A percentile compares a stretch with the other conserved stretches of the same genome.
These are phyloP conservation scores for Sabatieria punctata DNA, from an alignment of 2,888 invertebrate genomes.

Conservation along the genomic window DNA sequence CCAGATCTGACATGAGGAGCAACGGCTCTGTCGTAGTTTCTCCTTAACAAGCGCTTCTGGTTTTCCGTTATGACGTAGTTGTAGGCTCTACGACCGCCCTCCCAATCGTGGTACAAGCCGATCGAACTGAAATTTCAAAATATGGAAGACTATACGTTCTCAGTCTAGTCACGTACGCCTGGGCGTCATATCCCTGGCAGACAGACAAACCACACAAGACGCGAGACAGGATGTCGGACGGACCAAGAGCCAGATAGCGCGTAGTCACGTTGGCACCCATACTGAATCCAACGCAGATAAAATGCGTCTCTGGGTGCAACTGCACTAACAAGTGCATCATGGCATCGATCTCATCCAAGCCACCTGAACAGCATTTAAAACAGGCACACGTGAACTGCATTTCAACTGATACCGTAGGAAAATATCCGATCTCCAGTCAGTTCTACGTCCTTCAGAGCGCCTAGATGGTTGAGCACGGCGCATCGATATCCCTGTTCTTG, in stretches of 20 bases:
- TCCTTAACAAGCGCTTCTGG: conserved; percentile 65
- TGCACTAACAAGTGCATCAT: conserved; percentile 59
- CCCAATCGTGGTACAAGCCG: conserved; percentile 76
- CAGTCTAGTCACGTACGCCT: conserved; percentile 59
- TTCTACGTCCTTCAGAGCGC: conserved; percentile 63
- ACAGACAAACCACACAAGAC: conserved; percentile 76
- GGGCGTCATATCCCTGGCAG: conserved; percentile 82
- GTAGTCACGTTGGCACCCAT: conserved; percentile 79
- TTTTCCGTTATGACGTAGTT: conserved; percentile 82
- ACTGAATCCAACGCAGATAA: conserved; percentile 75
- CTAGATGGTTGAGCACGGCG: conserved; percentile 81
- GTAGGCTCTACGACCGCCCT: conserved; percentile 71
- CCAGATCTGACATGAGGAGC: conserved; percentile 18
- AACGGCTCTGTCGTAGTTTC: conserved; percentile 49
- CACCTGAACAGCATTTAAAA: conserved; percentile 45
- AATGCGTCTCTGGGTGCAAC: conserved; percentile 48
- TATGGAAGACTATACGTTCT: not conserved
- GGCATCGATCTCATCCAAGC: conserved; percentile 66
- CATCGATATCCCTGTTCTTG: conserved; percentile 77
- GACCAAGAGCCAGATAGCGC: conserved; percentile 70
- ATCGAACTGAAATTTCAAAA: no score
- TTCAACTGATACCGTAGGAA: conserved; percentile 55
- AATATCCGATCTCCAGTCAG: conserved; percentile 74
- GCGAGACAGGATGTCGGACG: conserved; percentile 30
- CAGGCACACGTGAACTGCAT: not conserved